A percentile compares a stretch with the other conserved stretches of the same genome.
phyloP scores from a whole-genome alignment of 2,888 invertebrate species.

The Julus scanicus region DNA sequence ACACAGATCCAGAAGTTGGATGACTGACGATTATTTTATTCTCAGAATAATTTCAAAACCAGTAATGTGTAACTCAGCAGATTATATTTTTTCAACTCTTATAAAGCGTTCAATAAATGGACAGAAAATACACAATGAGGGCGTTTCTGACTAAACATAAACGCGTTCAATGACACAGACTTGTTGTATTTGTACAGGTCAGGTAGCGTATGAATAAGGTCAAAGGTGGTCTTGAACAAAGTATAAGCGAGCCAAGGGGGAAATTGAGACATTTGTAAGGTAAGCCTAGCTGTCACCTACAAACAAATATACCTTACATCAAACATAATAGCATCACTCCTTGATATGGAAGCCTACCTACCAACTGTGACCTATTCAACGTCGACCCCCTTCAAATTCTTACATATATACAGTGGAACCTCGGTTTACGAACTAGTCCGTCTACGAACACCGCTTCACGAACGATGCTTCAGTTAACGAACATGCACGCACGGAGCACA shows the following conservation, averaged over 20 bases:
- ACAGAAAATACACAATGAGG: neutral
- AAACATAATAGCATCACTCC: constrained; percentile 13
- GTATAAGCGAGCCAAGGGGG: constrained; percentile 4
- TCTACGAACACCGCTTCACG: no score
- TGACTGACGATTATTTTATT: no score
- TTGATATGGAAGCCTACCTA: neutral
- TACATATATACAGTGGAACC: no score
- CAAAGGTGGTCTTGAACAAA: constrained; percentile 18
- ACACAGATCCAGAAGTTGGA: no score
- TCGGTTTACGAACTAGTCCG: no score
- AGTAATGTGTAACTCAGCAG: neutral
- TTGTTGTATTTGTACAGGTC: constrained; percentile 13
- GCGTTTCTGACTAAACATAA: constrained; percentile 5
- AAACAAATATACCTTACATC: constrained; percentile 20
- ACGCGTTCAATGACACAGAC: neutral
- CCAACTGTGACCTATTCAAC: neutral
- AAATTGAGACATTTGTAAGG: constrained; percentile 26
- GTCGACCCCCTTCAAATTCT: neutral
- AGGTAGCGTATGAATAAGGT: constrained; percentile 24
- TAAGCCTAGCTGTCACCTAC: constrained; percentile 19
- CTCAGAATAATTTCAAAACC: neutral
- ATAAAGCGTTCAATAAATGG: neutral
- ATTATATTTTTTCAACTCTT: neutral
- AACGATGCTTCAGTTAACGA: no score
- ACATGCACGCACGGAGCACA: no score